Base-by-base conservation (phyloP, 2,888 invertebrate genomes). In the Neria commutata region DNA sequence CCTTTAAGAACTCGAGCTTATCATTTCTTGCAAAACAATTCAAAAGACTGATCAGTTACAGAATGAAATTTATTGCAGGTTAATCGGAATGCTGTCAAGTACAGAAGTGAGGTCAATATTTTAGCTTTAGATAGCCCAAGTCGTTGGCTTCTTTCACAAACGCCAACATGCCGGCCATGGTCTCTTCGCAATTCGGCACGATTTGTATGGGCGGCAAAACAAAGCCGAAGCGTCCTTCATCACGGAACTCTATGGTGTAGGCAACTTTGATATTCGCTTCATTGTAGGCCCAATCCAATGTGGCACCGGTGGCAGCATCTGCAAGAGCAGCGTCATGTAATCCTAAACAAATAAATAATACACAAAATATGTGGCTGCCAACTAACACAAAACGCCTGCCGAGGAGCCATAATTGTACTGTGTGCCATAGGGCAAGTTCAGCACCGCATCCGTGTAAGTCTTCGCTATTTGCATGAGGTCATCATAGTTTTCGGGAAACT, bases 201-300 rank as follows among this genome's bases (percentile, higher is more conserved):
- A 92, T 91, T 67, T 87, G 84, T 0, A 82, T 75, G 0, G 86
- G 73, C 0, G 91, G 91, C 0, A 92, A 81, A 0, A 89, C 76
- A 72, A 90, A 89, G 0, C 91, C 91, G 69, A 85, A 86, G 0
- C 74, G 69, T 0, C 91, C 91, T 0, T 80, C 84, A 74, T 92
- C 92, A 14, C 91, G 83, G 1, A 89, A 77, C 67, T 87, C 87
- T 34, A 74, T 65, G 8, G 74, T 69, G 3, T 67, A 73, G 0
- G 70, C 83, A 75, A 17, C 84, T 83, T 73, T 81, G 81, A 76
- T 83, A 82, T 42, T 83, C 73, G 63, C 84, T 78, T 58, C 83
- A 1, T 82, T 84, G 62, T 84, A 83, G 1, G 83, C 85, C 83
- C 84, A 87, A 68, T 87, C 86, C 42, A 70, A 71, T 34, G 79